Conservation (phyloP, 2,888 invertebrate species). For the Poecilobothrus nobilitatus region DNA sequence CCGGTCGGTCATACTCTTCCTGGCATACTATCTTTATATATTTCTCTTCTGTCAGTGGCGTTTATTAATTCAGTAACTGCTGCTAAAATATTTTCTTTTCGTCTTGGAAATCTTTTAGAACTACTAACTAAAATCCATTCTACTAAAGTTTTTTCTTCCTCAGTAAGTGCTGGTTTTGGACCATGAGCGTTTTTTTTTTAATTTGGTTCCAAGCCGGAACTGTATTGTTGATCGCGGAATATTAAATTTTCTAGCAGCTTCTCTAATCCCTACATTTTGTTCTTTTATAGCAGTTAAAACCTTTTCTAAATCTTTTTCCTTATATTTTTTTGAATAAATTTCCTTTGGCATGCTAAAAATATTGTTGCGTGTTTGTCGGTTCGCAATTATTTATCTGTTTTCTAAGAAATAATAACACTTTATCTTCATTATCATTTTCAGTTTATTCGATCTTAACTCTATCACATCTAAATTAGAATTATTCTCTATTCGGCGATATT, state of each 20-base stretch:
- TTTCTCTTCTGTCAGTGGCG: no score
- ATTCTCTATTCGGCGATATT: no score
- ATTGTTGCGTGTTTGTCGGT: no score
- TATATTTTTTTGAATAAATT: not conserved
- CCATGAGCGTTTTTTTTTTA: not conserved
- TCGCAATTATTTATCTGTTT: no score
- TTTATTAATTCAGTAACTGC: not conserved
- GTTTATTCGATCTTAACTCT: not conserved
- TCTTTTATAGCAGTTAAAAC: not conserved
- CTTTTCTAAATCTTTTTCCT: not conserved
- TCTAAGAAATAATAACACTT: no score
- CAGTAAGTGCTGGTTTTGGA: not conserved
- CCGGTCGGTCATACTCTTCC: no score
- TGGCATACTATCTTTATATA: no score
- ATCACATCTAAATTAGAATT: no score
- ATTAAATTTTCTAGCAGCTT: not conserved
- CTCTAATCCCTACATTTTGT: not conserved
- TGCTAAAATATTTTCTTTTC: not conserved
- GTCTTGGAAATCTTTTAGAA: not conserved
- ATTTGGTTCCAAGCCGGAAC: not conserved
- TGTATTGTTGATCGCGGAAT: constrained; percentile 1
- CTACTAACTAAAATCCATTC: not conserved
- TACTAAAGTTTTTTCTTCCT: not conserved
- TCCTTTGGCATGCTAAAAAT: not conserved
- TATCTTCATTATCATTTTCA: not conserved